phyloP scores from a whole-genome alignment of 2,797 vertebrate genomes.

The Heteromormyrus szaboi region DNA sequence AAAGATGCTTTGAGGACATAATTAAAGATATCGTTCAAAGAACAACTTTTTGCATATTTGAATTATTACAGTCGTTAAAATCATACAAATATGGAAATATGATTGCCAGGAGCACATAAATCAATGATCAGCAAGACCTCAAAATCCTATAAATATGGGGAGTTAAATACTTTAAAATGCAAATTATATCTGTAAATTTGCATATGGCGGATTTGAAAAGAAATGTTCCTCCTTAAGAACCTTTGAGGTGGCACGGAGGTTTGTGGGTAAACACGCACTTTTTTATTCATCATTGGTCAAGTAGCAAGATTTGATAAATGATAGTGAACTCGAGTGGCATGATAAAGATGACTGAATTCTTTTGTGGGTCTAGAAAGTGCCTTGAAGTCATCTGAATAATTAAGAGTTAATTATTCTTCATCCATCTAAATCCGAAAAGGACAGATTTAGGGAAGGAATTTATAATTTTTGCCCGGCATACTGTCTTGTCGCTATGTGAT shows the following conservation, averaged over 20 bases:
- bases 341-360: conserved; percentile 85
- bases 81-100: conserved; percentile 99
- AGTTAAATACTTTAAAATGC: conserved; percentile 99
- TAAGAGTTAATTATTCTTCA: conserved; percentile 99
- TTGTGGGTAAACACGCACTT: conserved; percentile 71
- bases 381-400: conserved; percentile 99
- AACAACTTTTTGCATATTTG: conserved; percentile 99
- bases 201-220: conserved; percentile 98
- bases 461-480: conserved; percentile 95
- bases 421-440: conserved; percentile 99
- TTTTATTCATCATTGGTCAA: conserved; percentile 85
- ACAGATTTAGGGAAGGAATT: conserved; percentile 99
- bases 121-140: conserved; percentile 99
- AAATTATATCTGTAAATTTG: conserved; percentile 93
- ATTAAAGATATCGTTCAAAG: conserved; percentile 99
- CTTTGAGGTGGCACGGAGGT: conserved; percentile 86
- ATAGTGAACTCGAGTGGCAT: conserved; percentile 85
- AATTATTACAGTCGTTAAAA: conserved; percentile 99
- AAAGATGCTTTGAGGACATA: conserved; percentile 99
- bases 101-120: conserved; percentile 99
- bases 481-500: conserved; percentile 94
- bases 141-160: conserved; percentile 99
- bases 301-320: conserved; percentile 86
- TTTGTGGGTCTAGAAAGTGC: conserved; percentile 93
- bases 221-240: conserved; percentile 93